Conservation (phyloP, 2,797 vertebrate species). For the Parotocinclus haroldoi region DNA sequence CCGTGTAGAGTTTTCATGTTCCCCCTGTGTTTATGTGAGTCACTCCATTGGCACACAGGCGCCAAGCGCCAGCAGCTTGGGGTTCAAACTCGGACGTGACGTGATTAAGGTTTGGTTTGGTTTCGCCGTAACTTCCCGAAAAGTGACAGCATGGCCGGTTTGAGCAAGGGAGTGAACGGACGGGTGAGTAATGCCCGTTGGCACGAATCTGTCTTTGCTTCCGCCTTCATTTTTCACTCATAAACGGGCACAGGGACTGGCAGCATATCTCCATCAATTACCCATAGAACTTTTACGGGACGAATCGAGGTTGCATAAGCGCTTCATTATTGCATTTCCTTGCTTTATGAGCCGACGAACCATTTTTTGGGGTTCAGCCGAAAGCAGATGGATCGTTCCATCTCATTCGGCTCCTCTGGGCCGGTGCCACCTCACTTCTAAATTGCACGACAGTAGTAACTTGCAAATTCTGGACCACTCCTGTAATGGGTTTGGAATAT, state of each 20-base stretch:
- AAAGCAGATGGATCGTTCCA: not conserved
- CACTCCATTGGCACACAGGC: too few relatives aligned
- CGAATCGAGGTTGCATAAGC: slow-evolving; percentile 7
- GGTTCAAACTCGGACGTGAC: too few relatives aligned
- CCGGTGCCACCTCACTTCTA: not conserved
- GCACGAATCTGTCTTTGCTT: not conserved
- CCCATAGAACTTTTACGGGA: not conserved
- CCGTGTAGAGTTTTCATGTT: too few relatives aligned
- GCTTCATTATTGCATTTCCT: slow-evolving; percentile 4
- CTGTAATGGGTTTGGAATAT: slow-evolving; percentile 12
- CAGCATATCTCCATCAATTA: not conserved
- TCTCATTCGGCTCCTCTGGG: slow-evolving; percentile 1
- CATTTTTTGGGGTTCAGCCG: not conserved
- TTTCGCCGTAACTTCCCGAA: too few relatives aligned
- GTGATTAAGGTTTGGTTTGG: too few relatives aligned
- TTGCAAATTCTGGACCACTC: slow-evolving; percentile 31
- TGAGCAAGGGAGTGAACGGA: too few relatives aligned
- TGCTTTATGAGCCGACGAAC: slow-evolving; percentile 16
- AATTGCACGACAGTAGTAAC: slow-evolving; percentile 22
- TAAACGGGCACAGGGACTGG: not conserved
- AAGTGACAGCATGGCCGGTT: too few relatives aligned
- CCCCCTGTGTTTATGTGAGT: too few relatives aligned
- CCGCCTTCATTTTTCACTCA: not conserved
- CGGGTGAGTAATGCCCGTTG: too few relatives aligned
- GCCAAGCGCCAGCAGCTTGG: too few relatives aligned